phyloP scores from a whole-genome alignment of 2,888 invertebrate genomes.

The Hypercompe scribonia region DNA sequence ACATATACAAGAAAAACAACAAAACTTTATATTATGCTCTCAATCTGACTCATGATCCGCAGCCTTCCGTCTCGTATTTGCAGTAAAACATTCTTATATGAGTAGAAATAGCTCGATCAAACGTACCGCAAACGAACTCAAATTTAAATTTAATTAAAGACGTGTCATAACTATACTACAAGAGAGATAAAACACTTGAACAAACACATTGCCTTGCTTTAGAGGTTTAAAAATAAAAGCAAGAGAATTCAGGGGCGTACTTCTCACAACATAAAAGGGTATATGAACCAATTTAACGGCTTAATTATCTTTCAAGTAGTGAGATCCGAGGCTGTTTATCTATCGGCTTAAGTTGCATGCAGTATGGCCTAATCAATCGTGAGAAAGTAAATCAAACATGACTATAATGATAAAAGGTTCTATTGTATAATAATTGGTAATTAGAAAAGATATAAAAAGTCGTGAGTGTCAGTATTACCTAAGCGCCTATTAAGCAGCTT shows the following conservation, averaged over 20 bases:
- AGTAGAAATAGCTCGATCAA: conserved; percentile 1
- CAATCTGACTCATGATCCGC: conserved; percentile 3
- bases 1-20: conserved; percentile 10
- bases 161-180: conserved; percentile 56
- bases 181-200: conserved; percentile 52
- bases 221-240: conserved; percentile 72
- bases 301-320: conserved; percentile 83
- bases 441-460: background rate
- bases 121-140: conserved; percentile 15
- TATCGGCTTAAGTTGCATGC: conserved; percentile 57
- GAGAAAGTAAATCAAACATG: conserved; percentile 52
- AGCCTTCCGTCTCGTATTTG: background rate
- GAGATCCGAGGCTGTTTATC: conserved; percentile 69
- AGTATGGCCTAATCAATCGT: conserved; percentile 54
- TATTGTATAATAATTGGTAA: background rate
- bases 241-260: conserved; percentile 50
- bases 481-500: background rate
- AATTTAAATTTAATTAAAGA: conserved; percentile 40
- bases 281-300: conserved; percentile 78
- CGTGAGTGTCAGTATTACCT: background rate
- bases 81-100: background rate
- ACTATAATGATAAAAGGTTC: conserved; percentile 35
- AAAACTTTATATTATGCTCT: background rate
- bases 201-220: conserved; percentile 70
- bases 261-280: conserved; percentile 78